Base-by-base conservation (phyloP, 2,797 vertebrate species). In the Hybognathus amarus region DNA sequence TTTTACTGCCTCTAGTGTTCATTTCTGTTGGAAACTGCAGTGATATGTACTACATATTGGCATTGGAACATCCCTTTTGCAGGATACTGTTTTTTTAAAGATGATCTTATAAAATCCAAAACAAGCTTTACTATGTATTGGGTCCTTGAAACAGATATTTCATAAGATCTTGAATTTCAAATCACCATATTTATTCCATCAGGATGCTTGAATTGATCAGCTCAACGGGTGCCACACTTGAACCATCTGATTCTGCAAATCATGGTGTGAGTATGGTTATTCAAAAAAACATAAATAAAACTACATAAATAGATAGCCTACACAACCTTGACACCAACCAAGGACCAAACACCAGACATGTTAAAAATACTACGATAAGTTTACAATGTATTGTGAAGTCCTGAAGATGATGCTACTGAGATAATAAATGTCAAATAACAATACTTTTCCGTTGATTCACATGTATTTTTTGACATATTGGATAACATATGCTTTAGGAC, bases 371-470 rank as follows among this genome's bases (percentile, higher is more conserved):
- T 45, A 45, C 4, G 15, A 45, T 15, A 45, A 17, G 27, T 61
- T 71, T 24, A 33, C 12, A 38, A 6, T 38, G 9, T 15, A 54
- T 20, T 67, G 2, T 54, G 5, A 68, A 50, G 17, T 12, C 22
- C 15, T 69, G 3, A 36, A 30, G 20, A 33, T 74, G 24, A 69
- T 15, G 15, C 15, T 52, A 61, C 24, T 42, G 52, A 66, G 78
- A 79, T 86, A 86, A 76, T 54, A 59, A 76, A 61, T 24, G 15
- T 17, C 33, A 77, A 81, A 79, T 13, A 73, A 75, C 70, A 80
- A 59, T 12, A 47, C 24, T 54, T 54, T 27, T 5, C 24, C 59
- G 47, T 15, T 36, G 42, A 76, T 79, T 50, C 24, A 50, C 73
- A 78, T 75, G 50, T 56, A 20, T n/a, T 71, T n/a, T 79, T 61